Evolutionary conservation across 35 echinoderm and acorn worm genomes (phyloP).

Genomic region (Ptychodera flava): DNA sequence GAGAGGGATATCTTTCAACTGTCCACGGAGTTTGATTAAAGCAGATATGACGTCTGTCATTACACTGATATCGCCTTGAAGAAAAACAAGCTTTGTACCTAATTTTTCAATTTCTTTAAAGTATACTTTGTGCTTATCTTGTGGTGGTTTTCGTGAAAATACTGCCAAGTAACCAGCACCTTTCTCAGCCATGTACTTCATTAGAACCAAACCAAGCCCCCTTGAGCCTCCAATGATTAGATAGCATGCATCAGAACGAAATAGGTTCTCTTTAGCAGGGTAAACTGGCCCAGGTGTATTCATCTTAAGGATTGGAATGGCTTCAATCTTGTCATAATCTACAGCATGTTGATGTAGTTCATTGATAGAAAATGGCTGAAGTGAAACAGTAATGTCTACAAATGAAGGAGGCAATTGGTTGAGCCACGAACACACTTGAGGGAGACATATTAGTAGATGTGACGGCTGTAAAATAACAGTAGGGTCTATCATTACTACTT

Average conservation of each 20-base stretch:
- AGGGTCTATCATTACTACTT: too few species aligned
- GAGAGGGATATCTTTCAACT: neutral
- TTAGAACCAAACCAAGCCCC: neutral
- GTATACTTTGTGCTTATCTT: neutral
- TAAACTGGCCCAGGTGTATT: neutral
- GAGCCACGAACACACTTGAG: too few species aligned
- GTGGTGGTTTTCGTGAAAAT: neutral
- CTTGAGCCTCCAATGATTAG: neutral
- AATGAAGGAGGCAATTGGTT: too few species aligned
- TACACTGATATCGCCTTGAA: neutral
- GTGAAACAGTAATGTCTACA: too few species aligned
- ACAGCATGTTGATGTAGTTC: too few species aligned
- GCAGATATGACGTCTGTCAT: neutral
- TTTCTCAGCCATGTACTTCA: neutral
- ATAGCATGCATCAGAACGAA: neutral
- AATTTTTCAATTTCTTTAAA: neutral
- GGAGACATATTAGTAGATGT: too few species aligned
- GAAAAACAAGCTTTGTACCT: neutral
- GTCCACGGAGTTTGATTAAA: neutral
- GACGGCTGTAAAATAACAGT: too few species aligned
- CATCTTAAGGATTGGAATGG: neutral
- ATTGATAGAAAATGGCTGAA: too few species aligned
- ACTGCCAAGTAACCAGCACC: neutral
- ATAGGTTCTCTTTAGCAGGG: neutral
- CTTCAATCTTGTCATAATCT: too few species aligned